Evolutionary conservation across 2,888 invertebrate genomes (phyloP).

Genomic region (Hermodice carunculata): DNA sequence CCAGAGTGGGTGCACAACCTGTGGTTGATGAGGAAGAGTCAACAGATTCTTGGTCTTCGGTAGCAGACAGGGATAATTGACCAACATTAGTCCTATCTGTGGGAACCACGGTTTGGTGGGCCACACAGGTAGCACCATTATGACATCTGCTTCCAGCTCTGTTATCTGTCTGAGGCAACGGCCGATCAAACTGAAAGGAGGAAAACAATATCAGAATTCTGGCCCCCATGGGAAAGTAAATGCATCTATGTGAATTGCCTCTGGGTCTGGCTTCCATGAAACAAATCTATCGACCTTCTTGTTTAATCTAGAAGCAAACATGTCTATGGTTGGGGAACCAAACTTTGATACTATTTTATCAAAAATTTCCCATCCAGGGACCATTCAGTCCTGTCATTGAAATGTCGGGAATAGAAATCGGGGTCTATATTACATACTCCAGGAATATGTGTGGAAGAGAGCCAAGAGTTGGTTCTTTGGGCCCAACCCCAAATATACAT

Average conservation of each 20-base stretch:
- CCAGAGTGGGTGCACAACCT: not conserved
- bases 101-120: slow-evolving; percentile 20
- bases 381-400: not conserved
- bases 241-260: not conserved
- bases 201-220: slow-evolving; percentile 38
- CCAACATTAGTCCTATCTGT: not conserved
- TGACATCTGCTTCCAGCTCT: slow-evolving; percentile 8
- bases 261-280: slow-evolving; percentile 1
- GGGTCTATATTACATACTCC: not conserved
- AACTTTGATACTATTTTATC: not conserved
- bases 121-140: slow-evolving; percentile 21
- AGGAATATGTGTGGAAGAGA: not conserved
- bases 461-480: not conserved
- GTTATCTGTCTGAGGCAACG: slow-evolving; percentile 29
- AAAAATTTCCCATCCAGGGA: not conserved
- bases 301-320: not conserved
- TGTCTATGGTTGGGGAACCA: not conserved
- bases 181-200: slow-evolving; percentile 37
- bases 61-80: not conserved
- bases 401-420: not conserved
- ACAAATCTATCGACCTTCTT: not conserved
- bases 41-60: not conserved
- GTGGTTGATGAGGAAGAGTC: not conserved
- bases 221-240: not conserved
- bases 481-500: slow-evolving; percentile 3